Conservation (phyloP, 2,797 vertebrate genomes). For the Carcharodon carcharias region DNA sequence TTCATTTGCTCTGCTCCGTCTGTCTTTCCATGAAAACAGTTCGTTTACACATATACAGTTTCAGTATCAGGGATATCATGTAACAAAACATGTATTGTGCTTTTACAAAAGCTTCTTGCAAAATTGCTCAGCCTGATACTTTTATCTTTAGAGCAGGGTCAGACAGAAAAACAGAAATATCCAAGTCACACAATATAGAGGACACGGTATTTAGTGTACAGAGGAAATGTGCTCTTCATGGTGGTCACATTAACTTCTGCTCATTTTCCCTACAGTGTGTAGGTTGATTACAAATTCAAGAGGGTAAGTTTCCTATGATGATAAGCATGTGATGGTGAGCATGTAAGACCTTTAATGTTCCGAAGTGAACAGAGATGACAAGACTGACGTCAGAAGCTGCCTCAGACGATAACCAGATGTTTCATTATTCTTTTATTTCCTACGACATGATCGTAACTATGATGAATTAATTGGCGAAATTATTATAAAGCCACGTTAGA, state of each 20-base stretch:
- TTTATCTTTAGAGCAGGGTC: slow-evolving; percentile 22
- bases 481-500: background rate
- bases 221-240: background rate
- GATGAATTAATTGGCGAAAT: background rate
- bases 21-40: slow-evolving; percentile 34
- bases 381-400: background rate
- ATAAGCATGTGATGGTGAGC: background rate
- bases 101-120: slow-evolving; percentile 31
- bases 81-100: slow-evolving; percentile 29
- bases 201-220: background rate
- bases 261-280: slow-evolving; percentile 30
- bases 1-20: slow-evolving; percentile 36
- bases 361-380: slow-evolving; percentile 30
- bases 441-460: background rate
- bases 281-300: slow-evolving; percentile 40
- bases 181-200: background rate
- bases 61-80: slow-evolving; percentile 33
- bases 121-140: slow-evolving; percentile 19
- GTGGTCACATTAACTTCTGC: background rate
- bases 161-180: slow-evolving; percentile 34
- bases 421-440: background rate
- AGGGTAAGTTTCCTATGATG: slow-evolving; percentile 26
- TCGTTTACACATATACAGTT: slow-evolving; percentile 18
- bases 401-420: background rate
- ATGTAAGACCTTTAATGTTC: slow-evolving; percentile 35